Evolutionary conservation across 2,113 vertebrate species (phyloP).

Genomic region (Clarias batrachus): DNA sequence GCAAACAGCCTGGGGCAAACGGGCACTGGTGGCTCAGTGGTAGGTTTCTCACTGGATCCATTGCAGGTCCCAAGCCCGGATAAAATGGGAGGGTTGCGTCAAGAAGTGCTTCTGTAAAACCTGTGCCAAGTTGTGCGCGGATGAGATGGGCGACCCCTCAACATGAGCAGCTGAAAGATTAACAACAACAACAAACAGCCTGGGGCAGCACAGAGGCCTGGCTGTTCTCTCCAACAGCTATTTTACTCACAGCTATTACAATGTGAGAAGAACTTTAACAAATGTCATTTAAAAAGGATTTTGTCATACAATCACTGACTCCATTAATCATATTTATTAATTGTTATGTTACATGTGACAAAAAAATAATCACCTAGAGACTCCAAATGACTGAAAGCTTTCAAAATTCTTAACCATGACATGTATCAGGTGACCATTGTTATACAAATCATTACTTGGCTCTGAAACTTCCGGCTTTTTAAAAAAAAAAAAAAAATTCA

Average conservation of each 20-base stretch:
- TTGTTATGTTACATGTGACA: neutral
- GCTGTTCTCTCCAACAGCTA: neutral
- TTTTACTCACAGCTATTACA: neutral
- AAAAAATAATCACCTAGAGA: neutral
- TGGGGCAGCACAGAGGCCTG: neutral
- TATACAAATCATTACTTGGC: neutral
- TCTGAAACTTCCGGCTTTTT: neutral
- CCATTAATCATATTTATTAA: neutral
- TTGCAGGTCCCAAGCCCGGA: no score
- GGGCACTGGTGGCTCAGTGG: no score
- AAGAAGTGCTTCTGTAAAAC: no score
- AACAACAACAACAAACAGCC: neutral
- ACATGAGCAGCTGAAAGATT: no score
- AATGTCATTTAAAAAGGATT: neutral
- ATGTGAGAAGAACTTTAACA: neutral
- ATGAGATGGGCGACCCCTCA: no score
- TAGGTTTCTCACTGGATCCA: no score
- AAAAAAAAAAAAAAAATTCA: no score
- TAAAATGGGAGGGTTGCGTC: no score
- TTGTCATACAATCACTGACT: neutral
- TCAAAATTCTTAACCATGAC: neutral
- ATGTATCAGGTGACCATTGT: neutral
- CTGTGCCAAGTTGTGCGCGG: no score
- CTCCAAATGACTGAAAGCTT: neutral
- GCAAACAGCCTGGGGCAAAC: neutral